Percentiles rank a stretch among this genome's conserved stretches.
Evolutionary conservation across 2,113 vertebrate species (phyloP).

Genomic region (Elgaria multicarinata): DNA sequence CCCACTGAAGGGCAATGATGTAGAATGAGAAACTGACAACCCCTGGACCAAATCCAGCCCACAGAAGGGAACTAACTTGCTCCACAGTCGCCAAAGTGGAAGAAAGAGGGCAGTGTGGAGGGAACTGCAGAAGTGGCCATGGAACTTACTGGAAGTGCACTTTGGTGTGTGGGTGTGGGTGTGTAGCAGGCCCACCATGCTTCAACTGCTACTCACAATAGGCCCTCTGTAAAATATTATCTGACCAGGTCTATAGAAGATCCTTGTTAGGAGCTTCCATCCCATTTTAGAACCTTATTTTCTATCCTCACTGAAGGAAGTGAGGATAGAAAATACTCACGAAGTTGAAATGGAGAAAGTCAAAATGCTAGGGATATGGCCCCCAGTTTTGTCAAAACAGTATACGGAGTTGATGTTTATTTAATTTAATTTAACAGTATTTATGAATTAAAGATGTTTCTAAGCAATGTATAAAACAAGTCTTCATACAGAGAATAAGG

Average conservation of each 20-base stretch:
- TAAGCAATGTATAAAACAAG: no score
- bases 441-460: no score
- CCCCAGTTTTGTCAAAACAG: neutral
- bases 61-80: neutral
- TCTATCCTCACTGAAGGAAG: neutral
- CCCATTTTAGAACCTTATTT: neutral
- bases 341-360: no score
- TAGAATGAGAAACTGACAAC: neutral
- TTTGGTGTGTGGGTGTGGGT: no score
- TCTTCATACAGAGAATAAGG: no score
- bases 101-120: neutral
- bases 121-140: neutral
- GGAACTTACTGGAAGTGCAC: neutral
- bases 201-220: no score
- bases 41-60: neutral
- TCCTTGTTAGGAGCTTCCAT: neutral
- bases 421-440: no score
- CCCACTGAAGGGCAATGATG: neutral
- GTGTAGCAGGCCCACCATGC: no score
- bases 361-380: no score
- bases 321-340: no score
- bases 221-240: no score
- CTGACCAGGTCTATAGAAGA: no score
- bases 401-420: neutral
- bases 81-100: neutral